Evolutionary conservation across 2,797 vertebrate genomes (phyloP).

Genomic region (Amblyopsis hoosieri): DNA sequence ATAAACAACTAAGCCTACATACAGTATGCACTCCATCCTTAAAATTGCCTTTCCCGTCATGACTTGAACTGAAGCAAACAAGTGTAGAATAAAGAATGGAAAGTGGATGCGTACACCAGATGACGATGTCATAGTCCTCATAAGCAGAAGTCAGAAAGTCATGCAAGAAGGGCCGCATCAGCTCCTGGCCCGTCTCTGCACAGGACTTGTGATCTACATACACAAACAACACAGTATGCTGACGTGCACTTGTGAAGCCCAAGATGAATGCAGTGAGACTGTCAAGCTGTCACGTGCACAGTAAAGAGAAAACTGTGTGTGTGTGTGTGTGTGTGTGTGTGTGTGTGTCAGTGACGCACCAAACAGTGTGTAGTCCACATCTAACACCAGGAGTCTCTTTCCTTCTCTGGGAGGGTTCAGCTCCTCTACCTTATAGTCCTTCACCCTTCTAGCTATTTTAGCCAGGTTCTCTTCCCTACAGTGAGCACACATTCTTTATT

Average conservation of each 20-base stretch:
- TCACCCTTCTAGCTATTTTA: slow-evolving; percentile 95
- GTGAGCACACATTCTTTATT: slow-evolving; percentile 24
- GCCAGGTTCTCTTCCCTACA: slow-evolving; percentile 95
- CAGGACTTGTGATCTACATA: slow-evolving; percentile 95
- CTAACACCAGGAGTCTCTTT: slow-evolving; percentile 93
- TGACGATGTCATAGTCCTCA: slow-evolving; percentile 98
- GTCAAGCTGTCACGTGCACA: background rate
- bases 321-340: background rate
- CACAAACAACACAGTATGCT: slow-evolving; percentile 5
- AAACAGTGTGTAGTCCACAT: slow-evolving; percentile 97
- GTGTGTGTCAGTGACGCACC: slow-evolving; percentile 76
- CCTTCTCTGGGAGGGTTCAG: slow-evolving; percentile 93
- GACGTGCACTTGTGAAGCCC: no score
- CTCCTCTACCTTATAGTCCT: slow-evolving; percentile 97
- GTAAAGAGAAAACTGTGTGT: background rate
- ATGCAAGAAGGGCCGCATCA: slow-evolving; percentile 97
- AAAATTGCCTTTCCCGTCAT: no score
- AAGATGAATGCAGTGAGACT: background rate
- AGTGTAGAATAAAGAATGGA: background rate
- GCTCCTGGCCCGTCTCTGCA: slow-evolving; percentile 95
- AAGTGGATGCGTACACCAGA: slow-evolving; percentile 91
- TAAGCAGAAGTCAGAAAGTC: slow-evolving; percentile 98
- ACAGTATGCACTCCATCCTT: background rate
- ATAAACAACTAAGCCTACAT: background rate
- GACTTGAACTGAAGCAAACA: no score